Evolutionary conservation across 2,888 invertebrate species (phyloP).

Genomic region (Drosophila mulleri): DNA sequence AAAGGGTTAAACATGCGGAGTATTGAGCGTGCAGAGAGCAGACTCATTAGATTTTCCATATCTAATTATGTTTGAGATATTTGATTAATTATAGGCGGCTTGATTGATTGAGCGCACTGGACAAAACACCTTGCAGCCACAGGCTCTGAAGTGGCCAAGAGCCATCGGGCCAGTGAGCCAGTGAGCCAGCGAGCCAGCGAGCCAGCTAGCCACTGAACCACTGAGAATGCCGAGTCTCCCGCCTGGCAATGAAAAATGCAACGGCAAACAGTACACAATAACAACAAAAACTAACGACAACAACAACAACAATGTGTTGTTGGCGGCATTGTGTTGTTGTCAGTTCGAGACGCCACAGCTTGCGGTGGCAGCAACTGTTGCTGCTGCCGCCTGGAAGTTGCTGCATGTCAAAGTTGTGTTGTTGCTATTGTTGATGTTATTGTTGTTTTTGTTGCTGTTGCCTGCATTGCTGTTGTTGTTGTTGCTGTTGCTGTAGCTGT

Average conservation of each 20-base stretch:
- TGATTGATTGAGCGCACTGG: conserved; percentile 70
- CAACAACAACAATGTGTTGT: conserved; percentile 52
- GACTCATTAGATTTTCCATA: conserved; percentile 80
- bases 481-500: conserved; percentile 47
- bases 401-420: conserved; percentile 71
- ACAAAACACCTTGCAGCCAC: conserved; percentile 61
- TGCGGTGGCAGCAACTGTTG: conserved; percentile 65
- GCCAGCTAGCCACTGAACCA: conserved; percentile 13
- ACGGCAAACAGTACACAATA: conserved; percentile 44
- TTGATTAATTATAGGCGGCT: conserved; percentile 78
- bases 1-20: conserved; percentile 65
- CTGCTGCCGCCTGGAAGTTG: conserved; percentile 72
- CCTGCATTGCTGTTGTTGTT: conserved; percentile 49
- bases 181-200: conserved; percentile 25
- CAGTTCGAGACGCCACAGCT: conserved; percentile 81
- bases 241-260: conserved; percentile 74
- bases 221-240: conserved; percentile 43
- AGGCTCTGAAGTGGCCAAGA: conserved; percentile 34
- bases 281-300: conserved; percentile 33
- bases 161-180: conserved; percentile 15
- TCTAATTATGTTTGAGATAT: conserved; percentile 78
- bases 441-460: conserved; percentile 42
- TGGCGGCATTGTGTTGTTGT: conserved; percentile 69
- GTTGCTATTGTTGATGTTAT: conserved; percentile 53
- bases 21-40: conserved; percentile 54